Conservation (phyloP, 2,797 vertebrate species). For the Phoebastria nigripes region DNA sequence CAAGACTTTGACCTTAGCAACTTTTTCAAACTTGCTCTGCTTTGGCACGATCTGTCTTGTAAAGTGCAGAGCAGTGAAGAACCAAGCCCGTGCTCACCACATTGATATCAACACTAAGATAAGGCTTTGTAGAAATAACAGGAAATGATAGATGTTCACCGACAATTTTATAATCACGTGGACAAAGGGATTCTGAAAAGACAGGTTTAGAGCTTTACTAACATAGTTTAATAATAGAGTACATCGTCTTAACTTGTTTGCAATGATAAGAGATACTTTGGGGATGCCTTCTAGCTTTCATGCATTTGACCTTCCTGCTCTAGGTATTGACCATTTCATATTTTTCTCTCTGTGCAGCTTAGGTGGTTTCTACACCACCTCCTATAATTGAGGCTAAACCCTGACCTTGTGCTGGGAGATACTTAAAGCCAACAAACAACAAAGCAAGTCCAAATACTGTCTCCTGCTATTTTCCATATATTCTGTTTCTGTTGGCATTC, state of each 20-base stretch:
- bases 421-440: not conserved
- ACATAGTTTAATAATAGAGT: not conserved
- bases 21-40: not conserved
- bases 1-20: not conserved
- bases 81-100: not conserved
- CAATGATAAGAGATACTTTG: not conserved
- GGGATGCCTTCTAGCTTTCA: not conserved
- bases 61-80: not conserved
- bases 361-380: not conserved
- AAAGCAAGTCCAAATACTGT: accelerated
- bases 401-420: not conserved
- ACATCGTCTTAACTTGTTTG: accelerated
- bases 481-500: not conserved
- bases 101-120: not conserved
- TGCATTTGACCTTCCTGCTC: not conserved
- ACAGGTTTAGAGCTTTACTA: not conserved
- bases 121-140: no score
- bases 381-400: not conserved
- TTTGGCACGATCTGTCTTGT: accelerated
- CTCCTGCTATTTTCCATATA: not conserved
- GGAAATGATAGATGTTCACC: accelerated
- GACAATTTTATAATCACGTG: accelerated
- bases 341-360: not conserved
- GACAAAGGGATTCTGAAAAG: not conserved
- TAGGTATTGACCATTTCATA: not conserved